phyloP scores from a whole-genome alignment of 2,888 invertebrate genomes.

The Lepetodrilus schrolli region DNA sequence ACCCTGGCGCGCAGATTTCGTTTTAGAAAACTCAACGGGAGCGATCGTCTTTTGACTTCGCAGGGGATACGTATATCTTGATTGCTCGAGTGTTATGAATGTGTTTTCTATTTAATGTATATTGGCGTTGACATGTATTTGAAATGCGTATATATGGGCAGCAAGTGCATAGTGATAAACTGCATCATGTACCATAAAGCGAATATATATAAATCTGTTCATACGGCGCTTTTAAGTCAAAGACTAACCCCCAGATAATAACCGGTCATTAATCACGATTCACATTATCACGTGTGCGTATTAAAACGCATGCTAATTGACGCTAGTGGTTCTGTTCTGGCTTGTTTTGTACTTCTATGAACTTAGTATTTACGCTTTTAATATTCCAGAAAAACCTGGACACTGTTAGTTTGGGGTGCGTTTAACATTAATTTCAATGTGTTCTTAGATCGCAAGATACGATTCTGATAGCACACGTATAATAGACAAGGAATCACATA shows the following conservation, averaged over 20 bases:
- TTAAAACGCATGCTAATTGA: conserved; percentile 8
- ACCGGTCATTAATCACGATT: neutral
- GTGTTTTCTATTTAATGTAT: conserved; percentile 23
- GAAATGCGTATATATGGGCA: neutral
- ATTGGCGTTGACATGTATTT: conserved; percentile 15
- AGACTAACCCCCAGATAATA: neutral
- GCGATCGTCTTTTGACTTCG: neutral
- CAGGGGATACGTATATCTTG: neutral
- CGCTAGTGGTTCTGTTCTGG: no score
- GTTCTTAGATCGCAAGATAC: no score
- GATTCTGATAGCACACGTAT: no score
- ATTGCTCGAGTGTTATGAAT: conserved; percentile 3
- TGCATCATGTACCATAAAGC: neutral
- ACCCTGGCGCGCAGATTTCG: conserved; percentile 21
- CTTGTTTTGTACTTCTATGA: neutral
- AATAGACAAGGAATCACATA: no score
- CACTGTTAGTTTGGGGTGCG: no score
- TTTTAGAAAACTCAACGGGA: conserved; percentile 5
- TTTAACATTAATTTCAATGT: no score
- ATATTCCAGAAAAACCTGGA: no score
- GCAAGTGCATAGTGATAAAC: conserved; percentile 19
- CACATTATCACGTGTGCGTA: neutral
- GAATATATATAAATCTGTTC: conserved; percentile 2
- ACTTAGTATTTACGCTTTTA: neutral
- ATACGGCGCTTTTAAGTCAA: neutral